Evolutionary conservation across 1,140 invertebrate species (phyloP), one percentile per base, ranked within the genome.

Genomic region (Lasioglossum baleicum): DNA sequence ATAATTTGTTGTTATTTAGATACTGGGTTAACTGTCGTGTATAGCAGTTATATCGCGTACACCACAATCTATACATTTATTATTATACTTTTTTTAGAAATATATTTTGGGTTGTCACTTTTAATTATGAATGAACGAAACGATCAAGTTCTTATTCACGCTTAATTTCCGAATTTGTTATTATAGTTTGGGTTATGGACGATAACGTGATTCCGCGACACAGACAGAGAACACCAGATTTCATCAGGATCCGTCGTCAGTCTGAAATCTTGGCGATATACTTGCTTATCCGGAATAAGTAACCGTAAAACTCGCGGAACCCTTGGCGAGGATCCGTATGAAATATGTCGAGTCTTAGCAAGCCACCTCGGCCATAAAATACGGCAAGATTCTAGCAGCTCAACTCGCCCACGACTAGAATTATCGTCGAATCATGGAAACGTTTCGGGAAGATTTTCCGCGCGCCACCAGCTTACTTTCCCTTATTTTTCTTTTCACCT

Each of bases 341-440:
- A 78, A 74, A 80, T 76, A 85, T 87, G 58, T 58, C 51, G 15
- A 11, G 65, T 75, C 67, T 84, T 82, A 81, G 61, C n/a, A n/a
- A 22, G 56, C 42, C 26, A 56, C 74, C 58, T 56, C 65, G 42
- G 13, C 70, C 73, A 48, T 81, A 78, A 87, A 82, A 83, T 64
- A 64, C 53, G 66, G 26, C 60, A 61, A 58, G 53, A 53, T 83
- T 69, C n/a, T 35, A 53, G 26, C 11, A 42, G 75, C 68, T 81
- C 60, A 83, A 79, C 61, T 53, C 71, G 15, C 44, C 15, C 51
- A 44, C 31, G 58, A 56, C 48, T 42, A 26, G 68, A 84, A 80
- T 83, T 76, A 75, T 86, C 31, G 35, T 60, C 61, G 71, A 80
- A 82, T 81, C 65, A 60, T 83, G 26, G 56, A 67, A 72, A 82